Conservation (phyloP, 2,113 vertebrate species). For the Planiliza haematocheilus region DNA sequence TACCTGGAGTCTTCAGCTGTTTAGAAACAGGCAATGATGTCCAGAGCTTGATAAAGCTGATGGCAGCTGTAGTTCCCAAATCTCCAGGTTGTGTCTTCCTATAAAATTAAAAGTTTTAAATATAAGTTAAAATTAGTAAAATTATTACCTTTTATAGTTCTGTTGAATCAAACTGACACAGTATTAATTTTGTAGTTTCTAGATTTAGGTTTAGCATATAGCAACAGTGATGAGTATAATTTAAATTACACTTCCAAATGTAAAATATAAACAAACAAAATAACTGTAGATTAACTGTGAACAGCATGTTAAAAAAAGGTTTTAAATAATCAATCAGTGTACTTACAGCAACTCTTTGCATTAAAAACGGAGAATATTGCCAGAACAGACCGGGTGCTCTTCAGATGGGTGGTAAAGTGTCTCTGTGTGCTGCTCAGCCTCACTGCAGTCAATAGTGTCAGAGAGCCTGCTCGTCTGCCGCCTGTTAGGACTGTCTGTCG, state of each 20-base stretch:
- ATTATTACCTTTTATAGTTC: no score
- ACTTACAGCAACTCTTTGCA: constrained; percentile 27
- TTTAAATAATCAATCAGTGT: background rate
- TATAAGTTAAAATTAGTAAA: no score
- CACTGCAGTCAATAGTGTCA: constrained; percentile 14
- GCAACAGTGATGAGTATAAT: no score
- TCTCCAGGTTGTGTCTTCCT: constrained; percentile 18
- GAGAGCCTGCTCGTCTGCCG: constrained; percentile 60
- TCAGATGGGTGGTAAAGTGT: background rate
- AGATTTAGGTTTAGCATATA: no score
- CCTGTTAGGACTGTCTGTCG: constrained; percentile 61
- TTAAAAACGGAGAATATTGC: background rate
- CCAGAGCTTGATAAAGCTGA: background rate
- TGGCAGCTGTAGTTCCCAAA: background rate
- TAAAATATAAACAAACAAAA: no score
- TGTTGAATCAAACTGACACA: no score
- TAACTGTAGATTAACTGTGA: no score
- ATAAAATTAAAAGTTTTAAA: constrained; percentile 11
- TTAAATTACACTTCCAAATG: no score
- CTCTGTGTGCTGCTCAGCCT: background rate
- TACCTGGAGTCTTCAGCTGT: background rate
- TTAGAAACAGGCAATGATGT: background rate
- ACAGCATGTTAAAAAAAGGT: background rate
- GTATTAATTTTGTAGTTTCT: background rate
- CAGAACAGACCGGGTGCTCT: background rate